A percentile compares a stretch with the other conserved stretches of the same genome.
Conservation (phyloP, 2,797 vertebrate species). For the Bovichtus variegatus region DNA sequence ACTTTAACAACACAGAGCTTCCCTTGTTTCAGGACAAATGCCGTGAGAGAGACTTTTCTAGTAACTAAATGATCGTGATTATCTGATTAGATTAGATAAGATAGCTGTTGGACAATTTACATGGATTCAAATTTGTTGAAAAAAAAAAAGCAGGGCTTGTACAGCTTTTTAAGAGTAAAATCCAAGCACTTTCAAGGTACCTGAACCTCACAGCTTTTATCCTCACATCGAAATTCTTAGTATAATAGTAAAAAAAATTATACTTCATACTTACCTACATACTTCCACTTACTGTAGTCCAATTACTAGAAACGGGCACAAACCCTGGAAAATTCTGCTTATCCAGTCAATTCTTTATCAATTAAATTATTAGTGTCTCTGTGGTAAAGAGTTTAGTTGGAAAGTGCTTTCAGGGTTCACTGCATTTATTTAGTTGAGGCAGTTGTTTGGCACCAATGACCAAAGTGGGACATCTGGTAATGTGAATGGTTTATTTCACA, state of each 20-base stretch:
- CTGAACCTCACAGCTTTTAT: too few relatives aligned
- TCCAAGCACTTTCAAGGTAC: too few relatives aligned
- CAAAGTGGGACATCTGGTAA: neutral
- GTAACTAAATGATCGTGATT: neutral
- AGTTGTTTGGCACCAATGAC: neutral
- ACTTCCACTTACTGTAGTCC: neutral
- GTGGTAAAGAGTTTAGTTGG: neutral
- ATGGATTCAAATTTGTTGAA: neutral
- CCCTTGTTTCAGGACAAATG: neutral
- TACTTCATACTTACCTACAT: too few relatives aligned
- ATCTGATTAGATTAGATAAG: neutral
- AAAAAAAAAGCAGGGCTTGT: too few relatives aligned
- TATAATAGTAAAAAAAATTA: too few relatives aligned
- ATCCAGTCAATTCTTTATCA: neutral
- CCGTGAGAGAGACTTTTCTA: neutral
- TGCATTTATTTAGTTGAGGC: neutral
- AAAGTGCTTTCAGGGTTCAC: neutral
- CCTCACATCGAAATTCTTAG: too few relatives aligned
- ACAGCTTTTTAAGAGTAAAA: too few relatives aligned
- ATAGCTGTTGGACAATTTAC: neutral
- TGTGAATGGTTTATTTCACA: too few relatives aligned
- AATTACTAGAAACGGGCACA: neutral
- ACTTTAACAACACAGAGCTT: neutral
- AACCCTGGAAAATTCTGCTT: neutral
- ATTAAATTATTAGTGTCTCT: neutral